Evolutionary conservation across 1,140 invertebrate genomes (phyloP).

Genomic region (Oryctes rhinoceros): DNA sequence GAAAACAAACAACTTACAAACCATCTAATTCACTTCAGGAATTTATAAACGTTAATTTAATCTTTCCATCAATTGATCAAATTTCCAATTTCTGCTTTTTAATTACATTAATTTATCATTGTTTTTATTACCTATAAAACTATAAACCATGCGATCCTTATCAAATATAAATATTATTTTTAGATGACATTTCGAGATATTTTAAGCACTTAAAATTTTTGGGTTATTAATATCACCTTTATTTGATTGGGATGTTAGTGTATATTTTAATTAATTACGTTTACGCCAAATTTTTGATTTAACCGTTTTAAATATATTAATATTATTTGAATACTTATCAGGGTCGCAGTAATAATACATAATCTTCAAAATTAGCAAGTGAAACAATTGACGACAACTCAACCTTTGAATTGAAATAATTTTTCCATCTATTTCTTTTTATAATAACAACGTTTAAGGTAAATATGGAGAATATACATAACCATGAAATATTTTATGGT

Average conservation of each 20-base stretch:
- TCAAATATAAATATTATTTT: constrained; percentile 16
- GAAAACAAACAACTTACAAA: no score
- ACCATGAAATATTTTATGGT: neutral
- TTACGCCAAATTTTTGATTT: neutral
- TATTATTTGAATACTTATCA: neutral
- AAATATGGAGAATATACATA: neutral
- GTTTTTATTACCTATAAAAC: constrained; percentile 6
- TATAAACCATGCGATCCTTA: neutral
- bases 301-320: neutral
- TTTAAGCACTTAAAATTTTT: constrained; percentile 1
- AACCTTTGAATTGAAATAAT: neutral
- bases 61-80: constrained; percentile 1
- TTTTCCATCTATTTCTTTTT: no score
- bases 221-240: neutral
- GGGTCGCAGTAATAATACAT: neutral
- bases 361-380: neutral
- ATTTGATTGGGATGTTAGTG: neutral
- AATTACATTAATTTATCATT: constrained; percentile 11
- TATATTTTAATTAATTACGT: neutral
- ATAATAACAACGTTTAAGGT: neutral
- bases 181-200: constrained; percentile 4
- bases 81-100: neutral
- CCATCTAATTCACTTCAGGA: no score
- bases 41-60: no score
- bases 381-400: neutral